Conservation (phyloP, 92 coral and sea anemone species). For the Siderastrea siderea region DNA sequence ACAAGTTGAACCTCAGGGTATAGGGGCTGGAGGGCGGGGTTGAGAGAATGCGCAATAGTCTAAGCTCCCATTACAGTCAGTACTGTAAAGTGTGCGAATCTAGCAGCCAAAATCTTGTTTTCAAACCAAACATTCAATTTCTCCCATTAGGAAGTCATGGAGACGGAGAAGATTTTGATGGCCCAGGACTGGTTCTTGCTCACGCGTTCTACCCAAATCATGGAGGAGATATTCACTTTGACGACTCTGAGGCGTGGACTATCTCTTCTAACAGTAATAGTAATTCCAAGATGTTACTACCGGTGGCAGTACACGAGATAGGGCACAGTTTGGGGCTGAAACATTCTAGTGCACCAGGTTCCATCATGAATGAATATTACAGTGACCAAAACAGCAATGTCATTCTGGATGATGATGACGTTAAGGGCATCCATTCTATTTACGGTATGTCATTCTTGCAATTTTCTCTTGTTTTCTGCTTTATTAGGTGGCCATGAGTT, state of each 20-base stretch:
- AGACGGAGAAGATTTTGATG: conserved; percentile 65
- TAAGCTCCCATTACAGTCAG: background rate
- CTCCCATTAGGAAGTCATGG: conserved; percentile 66
- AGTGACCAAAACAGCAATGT: background rate
- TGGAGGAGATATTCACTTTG: conserved; percentile 90
- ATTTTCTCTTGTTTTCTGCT: background rate
- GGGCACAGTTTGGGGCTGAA: conserved; percentile 86
- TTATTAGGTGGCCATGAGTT: background rate
- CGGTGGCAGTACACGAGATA: conserved; percentile 86
- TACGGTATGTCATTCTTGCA: conserved; percentile 59
- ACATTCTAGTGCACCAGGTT: conserved; percentile 60
- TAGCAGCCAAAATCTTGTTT: background rate
- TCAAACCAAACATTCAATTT: background rate
- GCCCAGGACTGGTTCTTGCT: conserved; percentile 69
- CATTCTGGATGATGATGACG: conserved; percentile 74
- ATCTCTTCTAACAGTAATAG: background rate
- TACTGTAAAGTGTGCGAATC: background rate
- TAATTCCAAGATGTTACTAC: conserved; percentile 37
- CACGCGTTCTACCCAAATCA: conserved; percentile 76
- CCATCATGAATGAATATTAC: conserved; percentile 72
- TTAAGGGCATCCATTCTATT: conserved; percentile 45
- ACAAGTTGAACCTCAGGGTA: too few relatives aligned
- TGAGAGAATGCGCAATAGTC: too few relatives aligned
- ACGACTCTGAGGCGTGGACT: conserved; percentile 84
- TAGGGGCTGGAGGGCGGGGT: too few relatives aligned